Percentiles rank a stretch among this genome's conserved stretches.
phyloP scores from a whole-genome alignment of 1,140 invertebrate genomes.

The Macrocentrus cingulum region DNA sequence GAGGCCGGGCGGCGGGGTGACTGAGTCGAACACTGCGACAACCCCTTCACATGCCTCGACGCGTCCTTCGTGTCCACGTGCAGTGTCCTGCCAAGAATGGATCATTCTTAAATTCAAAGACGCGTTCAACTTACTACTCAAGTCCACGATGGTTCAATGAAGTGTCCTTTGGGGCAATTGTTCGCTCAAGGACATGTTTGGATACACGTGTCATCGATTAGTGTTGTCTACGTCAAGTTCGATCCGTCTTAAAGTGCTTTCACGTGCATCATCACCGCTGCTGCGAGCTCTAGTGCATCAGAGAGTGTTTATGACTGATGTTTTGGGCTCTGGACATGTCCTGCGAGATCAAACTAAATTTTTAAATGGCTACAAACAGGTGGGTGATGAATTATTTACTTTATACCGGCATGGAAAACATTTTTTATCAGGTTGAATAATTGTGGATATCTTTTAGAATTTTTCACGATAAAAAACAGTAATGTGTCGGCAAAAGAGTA shows the following conservation, averaged over 20 bases:
- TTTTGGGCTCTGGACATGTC: neutral
- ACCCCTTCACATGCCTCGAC: slow-evolving; percentile 49
- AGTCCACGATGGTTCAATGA: neutral
- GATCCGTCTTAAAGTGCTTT: neutral
- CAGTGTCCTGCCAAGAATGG: slow-evolving; percentile 36
- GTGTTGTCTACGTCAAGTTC: neutral
- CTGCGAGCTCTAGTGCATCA: too few species aligned
- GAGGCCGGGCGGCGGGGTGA: slow-evolving; percentile 34
- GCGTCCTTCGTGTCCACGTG: slow-evolving; percentile 43
- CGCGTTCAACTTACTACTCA: too few species aligned
- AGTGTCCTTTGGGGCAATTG: neutral
- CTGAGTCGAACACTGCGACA: slow-evolving; percentile 45
- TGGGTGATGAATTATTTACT: slow-evolving; percentile 9
- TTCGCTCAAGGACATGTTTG: neutral
- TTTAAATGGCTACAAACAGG: slow-evolving; percentile 19
- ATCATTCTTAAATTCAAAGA: too few species aligned
- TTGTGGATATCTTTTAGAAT: too few species aligned
- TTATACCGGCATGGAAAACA: too few species aligned
- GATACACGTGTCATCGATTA: slow-evolving; percentile 1
- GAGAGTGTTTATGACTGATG: too few species aligned
- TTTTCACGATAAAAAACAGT: too few species aligned
- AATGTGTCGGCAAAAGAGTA: too few species aligned
- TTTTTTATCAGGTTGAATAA: too few species aligned
- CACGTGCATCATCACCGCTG: neutral
- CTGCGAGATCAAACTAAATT: neutral